Conservation (phyloP, 2,888 invertebrate species). For the Luffia ferchaultella region DNA sequence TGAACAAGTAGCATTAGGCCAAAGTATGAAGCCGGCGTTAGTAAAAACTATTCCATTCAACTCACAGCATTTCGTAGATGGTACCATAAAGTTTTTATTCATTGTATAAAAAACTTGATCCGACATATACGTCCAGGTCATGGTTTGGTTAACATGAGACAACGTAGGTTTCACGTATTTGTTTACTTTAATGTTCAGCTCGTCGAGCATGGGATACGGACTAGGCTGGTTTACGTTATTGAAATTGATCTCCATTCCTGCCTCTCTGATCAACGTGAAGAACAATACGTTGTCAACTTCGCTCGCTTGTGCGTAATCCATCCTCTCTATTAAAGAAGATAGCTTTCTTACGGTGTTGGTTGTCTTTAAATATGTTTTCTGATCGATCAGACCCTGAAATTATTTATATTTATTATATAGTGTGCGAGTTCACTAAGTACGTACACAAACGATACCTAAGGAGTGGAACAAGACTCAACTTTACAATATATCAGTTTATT, state of each 20-base stretch:
- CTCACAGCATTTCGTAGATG: constrained; percentile 47
- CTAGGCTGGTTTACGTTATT: constrained; percentile 39
- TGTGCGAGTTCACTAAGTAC: too few species aligned
- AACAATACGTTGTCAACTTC: constrained; percentile 27
- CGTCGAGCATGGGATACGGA: constrained; percentile 30
- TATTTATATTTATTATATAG: background rate
- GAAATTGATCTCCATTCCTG: constrained; percentile 33
- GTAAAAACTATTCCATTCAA: too few species aligned
- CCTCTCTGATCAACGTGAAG: constrained; percentile 25
- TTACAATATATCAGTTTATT: too few species aligned
- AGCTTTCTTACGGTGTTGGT: constrained; percentile 28
- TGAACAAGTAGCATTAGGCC: too few species aligned
- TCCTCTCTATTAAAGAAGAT: constrained; percentile 27
- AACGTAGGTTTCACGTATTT: constrained; percentile 41
- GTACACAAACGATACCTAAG: too few species aligned
- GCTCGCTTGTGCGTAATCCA: constrained; percentile 25
- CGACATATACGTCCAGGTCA: constrained; percentile 35
- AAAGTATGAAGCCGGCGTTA: too few species aligned
- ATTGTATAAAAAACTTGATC: constrained; percentile 30
- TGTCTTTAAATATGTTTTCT: constrained; percentile 27
- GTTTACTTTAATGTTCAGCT: constrained; percentile 31
- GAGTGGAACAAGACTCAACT: too few species aligned
- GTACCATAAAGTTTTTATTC: constrained; percentile 33
- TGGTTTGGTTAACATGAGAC: constrained; percentile 33
- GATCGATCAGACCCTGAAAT: constrained; percentile 43